phyloP scores from a whole-genome alignment of 2,113 vertebrate species.

The Rhabdornis inornatus region DNA sequence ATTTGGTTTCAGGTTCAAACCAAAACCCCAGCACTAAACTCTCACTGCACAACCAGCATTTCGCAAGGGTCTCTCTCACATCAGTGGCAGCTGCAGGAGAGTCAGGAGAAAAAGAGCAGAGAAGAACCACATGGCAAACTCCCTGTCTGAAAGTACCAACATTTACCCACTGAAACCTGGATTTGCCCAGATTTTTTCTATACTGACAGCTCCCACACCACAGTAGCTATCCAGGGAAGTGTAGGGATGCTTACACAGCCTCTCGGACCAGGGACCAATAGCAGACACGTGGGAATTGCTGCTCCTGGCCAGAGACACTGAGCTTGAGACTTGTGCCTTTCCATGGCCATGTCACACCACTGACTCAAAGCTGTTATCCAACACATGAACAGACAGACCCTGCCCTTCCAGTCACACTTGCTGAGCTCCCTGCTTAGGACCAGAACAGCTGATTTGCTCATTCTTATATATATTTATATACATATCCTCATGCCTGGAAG shows the following conservation, averaged over 20 bases:
- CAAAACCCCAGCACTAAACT: neutral
- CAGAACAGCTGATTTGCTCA: neutral
- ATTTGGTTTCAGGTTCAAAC: neutral
- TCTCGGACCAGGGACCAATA: neutral
- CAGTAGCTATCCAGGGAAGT: accelerated
- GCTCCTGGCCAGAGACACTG: neutral
- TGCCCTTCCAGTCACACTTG: neutral
- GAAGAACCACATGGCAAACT: accelerated
- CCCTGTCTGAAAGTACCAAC: neutral
- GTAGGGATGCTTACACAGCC: neutral
- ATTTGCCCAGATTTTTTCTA: neutral
- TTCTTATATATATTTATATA: neutral
- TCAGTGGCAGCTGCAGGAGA: neutral
- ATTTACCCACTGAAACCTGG: neutral
- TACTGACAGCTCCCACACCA: neutral
- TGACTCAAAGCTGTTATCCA: neutral
- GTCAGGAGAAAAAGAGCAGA: neutral
- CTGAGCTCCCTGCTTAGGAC: neutral
- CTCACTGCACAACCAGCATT: no score
- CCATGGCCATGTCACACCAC: accelerated
- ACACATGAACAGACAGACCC: neutral
- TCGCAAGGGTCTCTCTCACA: neutral
- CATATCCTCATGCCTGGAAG: neutral
- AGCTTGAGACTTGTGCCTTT: neutral
- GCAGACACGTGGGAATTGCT: neutral